Conservation (phyloP, 2,797 vertebrate species). For the Borostomias antarcticus region DNA sequence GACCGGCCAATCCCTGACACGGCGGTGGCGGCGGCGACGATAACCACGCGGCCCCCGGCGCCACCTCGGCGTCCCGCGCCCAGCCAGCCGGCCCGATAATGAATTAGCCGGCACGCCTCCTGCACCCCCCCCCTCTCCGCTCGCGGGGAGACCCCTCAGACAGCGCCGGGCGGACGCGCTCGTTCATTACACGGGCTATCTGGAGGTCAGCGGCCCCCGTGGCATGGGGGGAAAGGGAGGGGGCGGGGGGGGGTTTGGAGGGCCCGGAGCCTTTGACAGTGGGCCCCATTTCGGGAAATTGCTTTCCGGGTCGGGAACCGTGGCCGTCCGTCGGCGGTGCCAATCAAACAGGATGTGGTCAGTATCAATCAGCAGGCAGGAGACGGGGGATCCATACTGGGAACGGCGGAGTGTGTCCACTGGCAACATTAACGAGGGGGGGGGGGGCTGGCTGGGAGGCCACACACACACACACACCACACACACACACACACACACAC, state of each 20-base stretch:
- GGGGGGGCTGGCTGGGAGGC: too few species aligned
- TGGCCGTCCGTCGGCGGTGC: conserved; percentile 55
- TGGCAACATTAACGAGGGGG: conserved; percentile 33
- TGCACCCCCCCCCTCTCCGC: too few species aligned
- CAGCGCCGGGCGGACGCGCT: conserved; percentile 62
- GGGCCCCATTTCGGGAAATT: conserved; percentile 65
- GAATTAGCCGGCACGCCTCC: conserved; percentile 73
- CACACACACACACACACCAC: too few species aligned
- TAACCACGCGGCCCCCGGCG: conserved; percentile 72
- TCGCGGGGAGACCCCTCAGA: conserved; percentile 67
- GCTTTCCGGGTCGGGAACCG: conserved; percentile 58
- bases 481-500: too few species aligned
- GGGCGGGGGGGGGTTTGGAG: too few species aligned
- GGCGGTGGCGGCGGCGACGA: conserved; percentile 70
- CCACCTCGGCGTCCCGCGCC: conserved; percentile 71
- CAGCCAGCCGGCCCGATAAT: conserved; percentile 68
- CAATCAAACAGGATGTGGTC: conserved; percentile 71
- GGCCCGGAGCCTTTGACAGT: conserved; percentile 48
- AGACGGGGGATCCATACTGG: conserved; percentile 58
- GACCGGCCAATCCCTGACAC: too few species aligned
- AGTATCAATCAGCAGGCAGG: conserved; percentile 68
- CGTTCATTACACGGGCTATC: conserved; percentile 71
- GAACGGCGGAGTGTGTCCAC: conserved; percentile 46
- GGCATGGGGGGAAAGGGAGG: too few species aligned
- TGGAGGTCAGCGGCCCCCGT: conserved; percentile 64